Evolutionary conservation across 2,888 invertebrate species (phyloP).

Genomic region (Mesochorus sp.): DNA sequence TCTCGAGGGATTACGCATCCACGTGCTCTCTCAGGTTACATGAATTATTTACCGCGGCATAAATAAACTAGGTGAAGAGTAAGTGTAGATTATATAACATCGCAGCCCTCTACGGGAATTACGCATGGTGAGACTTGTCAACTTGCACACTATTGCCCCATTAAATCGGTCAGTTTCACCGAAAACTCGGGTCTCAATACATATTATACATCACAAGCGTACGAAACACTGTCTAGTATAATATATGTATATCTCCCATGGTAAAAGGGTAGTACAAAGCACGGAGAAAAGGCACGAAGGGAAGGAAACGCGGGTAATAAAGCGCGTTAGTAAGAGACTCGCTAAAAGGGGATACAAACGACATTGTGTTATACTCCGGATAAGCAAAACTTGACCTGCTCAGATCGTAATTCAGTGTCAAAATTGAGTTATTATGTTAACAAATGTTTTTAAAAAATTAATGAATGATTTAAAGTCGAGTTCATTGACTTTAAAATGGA

Average conservation of each 20-base stretch:
- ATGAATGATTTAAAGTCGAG: too few relatives aligned
- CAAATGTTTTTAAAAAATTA: not conserved
- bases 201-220: not conserved
- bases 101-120: not conserved
- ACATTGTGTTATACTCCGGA: too few relatives aligned
- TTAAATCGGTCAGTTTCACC: not conserved
- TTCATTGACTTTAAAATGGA: too few relatives aligned
- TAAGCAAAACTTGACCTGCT: not conserved
- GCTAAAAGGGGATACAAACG: too few relatives aligned
- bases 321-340: too few relatives aligned
- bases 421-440: not conserved
- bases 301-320: too few relatives aligned
- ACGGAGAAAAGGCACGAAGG: too few relatives aligned
- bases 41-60: conserved; percentile 54
- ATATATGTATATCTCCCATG: not conserved
- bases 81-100: not conserved
- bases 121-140: not conserved
- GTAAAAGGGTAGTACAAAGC: not conserved
- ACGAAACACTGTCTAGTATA: not conserved
- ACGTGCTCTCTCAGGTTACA: conserved; percentile 44
- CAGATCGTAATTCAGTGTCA: not conserved
- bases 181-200: not conserved
- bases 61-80: conserved; percentile 13
- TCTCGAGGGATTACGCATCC: conserved; percentile 43
- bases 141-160: not conserved